Percentiles rank a stretch among this genome's conserved stretches.
Evolutionary conservation across 2,113 vertebrate species (phyloP).

Genomic region (Tyto alba): DNA sequence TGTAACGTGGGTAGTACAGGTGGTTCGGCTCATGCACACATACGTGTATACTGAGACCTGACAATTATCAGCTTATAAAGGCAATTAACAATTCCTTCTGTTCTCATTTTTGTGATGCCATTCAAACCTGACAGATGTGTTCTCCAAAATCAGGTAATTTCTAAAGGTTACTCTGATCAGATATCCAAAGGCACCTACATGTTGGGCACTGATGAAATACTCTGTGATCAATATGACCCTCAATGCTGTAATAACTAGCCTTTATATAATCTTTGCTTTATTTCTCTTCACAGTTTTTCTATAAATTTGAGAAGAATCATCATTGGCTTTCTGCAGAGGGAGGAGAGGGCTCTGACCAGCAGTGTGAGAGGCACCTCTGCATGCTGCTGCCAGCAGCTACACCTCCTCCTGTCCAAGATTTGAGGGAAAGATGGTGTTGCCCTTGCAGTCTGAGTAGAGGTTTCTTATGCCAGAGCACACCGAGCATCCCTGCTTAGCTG

Average conservation of each 20-base stretch:
- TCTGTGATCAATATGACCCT: neutral
- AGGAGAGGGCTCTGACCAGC: neutral
- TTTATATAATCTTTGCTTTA: neutral
- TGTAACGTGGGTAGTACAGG: neutral
- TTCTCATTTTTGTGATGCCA: neutral
- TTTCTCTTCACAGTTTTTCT: neutral
- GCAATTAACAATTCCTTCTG: rapidly evolving
- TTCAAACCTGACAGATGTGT: too few species aligned
- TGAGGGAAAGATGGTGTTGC: neutral
- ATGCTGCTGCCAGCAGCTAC: neutral
- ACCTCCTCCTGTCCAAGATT: neutral
- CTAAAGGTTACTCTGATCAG: neutral
- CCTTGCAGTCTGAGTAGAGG: neutral
- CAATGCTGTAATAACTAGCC: neutral
- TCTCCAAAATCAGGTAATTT: neutral
- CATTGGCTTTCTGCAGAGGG: rapidly evolving
- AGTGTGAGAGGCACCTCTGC: rapidly evolving
- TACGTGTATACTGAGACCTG: neutral
- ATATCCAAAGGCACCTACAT: neutral
- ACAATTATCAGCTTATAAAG: neutral
- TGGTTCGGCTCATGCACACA: neutral
- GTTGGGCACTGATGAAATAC: neutral
- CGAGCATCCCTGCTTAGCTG: neutral
- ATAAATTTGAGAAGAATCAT: neutral
- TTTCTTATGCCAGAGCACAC: neutral